Conservation (phyloP, 37 sponge, comb jelly and placozoan species). For the Chondrilla cf. caribensis region DNA sequence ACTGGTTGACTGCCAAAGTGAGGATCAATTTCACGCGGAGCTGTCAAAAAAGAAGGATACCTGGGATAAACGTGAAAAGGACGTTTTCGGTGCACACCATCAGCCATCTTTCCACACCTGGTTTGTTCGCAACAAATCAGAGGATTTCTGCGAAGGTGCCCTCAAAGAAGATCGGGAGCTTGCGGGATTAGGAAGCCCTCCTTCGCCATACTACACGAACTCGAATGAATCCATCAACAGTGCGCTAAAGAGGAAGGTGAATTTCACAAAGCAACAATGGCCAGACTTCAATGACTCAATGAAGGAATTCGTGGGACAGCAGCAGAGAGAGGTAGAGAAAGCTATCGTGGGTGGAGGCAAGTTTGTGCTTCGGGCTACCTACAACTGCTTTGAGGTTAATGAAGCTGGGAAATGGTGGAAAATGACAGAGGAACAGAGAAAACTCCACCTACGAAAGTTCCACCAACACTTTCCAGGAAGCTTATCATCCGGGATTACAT, state of each 20-base stretch:
- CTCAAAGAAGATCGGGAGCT: constrained; percentile 12
- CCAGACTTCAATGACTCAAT: background rate
- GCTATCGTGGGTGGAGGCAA: constrained; percentile 6
- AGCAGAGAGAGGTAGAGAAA: background rate
- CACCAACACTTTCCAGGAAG: no score
- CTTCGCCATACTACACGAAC: constrained; percentile 14
- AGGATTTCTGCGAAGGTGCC: constrained; percentile 1
- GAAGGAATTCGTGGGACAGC: background rate
- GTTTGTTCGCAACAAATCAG: constrained; percentile 9
- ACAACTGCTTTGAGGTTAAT: background rate
- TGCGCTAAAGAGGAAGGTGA: constrained; percentile 25
- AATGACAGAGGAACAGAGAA: constrained; percentile 5
- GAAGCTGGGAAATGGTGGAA: constrained; percentile 19
- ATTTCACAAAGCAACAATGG: constrained; percentile 26
- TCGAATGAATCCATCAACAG: constrained; percentile 29
- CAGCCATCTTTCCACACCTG: constrained; percentile 8
- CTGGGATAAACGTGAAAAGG: background rate
- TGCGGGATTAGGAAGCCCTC: constrained; percentile 24
- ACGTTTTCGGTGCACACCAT: background rate
- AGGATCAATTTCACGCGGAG: background rate
- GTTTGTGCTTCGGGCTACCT: background rate
- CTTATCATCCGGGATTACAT: no score
- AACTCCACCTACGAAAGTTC: background rate
- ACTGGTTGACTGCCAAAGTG: background rate
- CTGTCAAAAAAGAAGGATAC: background rate